These are phyloP conservation scores for Eulacestoma nigropectus DNA, from an alignment of 2,113 vertebrate species.

Conservation along the genomic window DNA sequence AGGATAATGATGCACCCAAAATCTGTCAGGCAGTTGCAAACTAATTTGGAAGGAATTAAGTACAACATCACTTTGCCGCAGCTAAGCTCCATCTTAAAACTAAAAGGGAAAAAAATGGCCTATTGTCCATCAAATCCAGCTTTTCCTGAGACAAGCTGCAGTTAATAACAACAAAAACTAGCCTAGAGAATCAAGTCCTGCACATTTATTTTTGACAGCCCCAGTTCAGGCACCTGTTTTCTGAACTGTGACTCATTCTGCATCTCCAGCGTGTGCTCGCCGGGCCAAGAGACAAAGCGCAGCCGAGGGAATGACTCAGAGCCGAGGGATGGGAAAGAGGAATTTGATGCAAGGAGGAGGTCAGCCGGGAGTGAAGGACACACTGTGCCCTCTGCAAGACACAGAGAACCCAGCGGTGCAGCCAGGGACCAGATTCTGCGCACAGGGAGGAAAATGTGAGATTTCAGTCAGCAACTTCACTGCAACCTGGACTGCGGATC, in stretches of 20 bases:
- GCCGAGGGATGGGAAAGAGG: background rate
- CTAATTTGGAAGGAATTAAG: background rate
- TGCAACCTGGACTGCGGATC: fast-evolving
- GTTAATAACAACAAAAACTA: background rate
- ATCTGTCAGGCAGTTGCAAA: background rate
- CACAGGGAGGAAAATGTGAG: fast-evolving
- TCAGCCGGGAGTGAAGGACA: background rate
- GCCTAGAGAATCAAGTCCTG: background rate
- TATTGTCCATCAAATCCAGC: background rate
- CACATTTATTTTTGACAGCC: conserved; percentile 12
- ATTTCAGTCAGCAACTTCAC: background rate
- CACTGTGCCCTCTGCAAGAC: background rate
- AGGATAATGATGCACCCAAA: background rate
- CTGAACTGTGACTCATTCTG: background rate
- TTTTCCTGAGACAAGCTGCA: background rate
- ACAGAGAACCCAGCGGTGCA: fast-evolving
- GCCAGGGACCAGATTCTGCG: background rate
- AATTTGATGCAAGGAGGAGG: background rate
- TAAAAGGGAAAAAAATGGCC: background rate
- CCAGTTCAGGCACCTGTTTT: background rate
- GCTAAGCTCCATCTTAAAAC: background rate
- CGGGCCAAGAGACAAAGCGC: background rate
- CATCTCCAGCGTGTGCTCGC: background rate
- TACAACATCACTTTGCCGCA: background rate
- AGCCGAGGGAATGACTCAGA: background rate